Conservation (phyloP, 2,113 vertebrate species). For the Bubo scandiacus region DNA sequence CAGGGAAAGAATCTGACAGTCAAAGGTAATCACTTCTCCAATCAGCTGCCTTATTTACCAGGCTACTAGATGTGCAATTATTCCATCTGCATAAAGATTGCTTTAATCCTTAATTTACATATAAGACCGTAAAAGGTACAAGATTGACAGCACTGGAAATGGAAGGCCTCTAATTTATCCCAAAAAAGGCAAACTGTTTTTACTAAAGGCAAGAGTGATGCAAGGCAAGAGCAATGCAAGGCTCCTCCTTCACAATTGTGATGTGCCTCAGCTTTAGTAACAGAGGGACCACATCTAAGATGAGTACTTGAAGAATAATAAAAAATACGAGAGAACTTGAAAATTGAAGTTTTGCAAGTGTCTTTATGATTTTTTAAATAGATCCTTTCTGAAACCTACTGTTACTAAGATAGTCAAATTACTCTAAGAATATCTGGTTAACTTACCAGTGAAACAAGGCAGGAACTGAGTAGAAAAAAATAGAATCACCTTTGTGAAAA, state of each 20-base stretch:
- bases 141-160: neutral
- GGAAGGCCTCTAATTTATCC: neutral
- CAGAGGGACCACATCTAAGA: neutral
- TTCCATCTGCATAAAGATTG: neutral
- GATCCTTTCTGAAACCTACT: neutral
- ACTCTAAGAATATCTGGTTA: neutral
- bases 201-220: neutral
- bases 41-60: slow-evolving; percentile 31
- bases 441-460: neutral
- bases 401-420: neutral
- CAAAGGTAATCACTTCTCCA: slow-evolving; percentile 27
- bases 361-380: neutral
- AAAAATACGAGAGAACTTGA: neutral
- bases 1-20: neutral
- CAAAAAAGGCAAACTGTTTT: neutral
- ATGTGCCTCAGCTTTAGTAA: neutral
- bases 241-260: neutral
- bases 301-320: neutral
- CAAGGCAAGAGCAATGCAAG: neutral
- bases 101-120: neutral
- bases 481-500: neutral
- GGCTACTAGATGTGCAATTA: neutral
- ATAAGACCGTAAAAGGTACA: neutral
- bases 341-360: neutral
- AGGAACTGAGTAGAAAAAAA: neutral